Evolutionary conservation across 2,113 vertebrate genomes (phyloP).

Genomic region (Toxotes chatareus): DNA sequence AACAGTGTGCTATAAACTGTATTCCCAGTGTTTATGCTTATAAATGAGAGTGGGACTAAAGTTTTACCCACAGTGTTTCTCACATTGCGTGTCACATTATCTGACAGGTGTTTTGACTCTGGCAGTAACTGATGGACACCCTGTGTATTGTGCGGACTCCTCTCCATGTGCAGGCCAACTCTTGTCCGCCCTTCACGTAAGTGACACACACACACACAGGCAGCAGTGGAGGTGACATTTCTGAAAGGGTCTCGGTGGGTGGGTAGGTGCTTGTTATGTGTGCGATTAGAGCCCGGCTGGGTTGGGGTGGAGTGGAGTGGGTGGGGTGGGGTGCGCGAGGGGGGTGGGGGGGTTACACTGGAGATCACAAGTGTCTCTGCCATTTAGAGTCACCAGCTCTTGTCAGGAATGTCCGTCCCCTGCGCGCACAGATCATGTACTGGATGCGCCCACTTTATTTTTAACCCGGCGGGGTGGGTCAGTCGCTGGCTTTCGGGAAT

Average conservation of each 20-base stretch:
- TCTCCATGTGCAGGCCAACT: background rate
- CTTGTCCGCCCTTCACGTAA: background rate
- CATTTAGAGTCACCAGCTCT: conserved; percentile 84
- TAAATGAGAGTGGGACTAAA: no score
- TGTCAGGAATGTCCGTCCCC: conserved; percentile 83
- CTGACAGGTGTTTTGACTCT: conserved; percentile 19
- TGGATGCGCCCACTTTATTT: conserved; percentile 83
- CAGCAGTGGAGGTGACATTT: conserved; percentile 67
- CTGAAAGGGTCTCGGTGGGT: conserved; percentile 31
- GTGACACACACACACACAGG: conserved; percentile 25
- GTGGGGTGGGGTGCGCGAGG: background rate
- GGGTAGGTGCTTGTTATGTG: conserved; percentile 18
- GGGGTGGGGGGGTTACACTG: conserved; percentile 4
- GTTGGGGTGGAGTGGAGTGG: conserved; percentile 42
- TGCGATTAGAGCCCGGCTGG: conserved; percentile 59
- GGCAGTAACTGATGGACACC: background rate
- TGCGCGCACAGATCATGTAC: conserved; percentile 74
- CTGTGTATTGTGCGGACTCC: background rate
- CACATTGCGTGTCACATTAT: background rate
- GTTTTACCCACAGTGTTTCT: no score
- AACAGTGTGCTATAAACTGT: background rate
- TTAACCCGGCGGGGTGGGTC: conserved; percentile 85
- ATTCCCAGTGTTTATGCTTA: background rate
- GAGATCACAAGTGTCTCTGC: conserved; percentile 76
- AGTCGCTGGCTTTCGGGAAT: conserved; percentile 76